Evolutionary conservation across 1,140 invertebrate genomes (phyloP), one percentile per base, ranked within the genome.

Genomic region (Pseudomyrmex gracilis): DNA sequence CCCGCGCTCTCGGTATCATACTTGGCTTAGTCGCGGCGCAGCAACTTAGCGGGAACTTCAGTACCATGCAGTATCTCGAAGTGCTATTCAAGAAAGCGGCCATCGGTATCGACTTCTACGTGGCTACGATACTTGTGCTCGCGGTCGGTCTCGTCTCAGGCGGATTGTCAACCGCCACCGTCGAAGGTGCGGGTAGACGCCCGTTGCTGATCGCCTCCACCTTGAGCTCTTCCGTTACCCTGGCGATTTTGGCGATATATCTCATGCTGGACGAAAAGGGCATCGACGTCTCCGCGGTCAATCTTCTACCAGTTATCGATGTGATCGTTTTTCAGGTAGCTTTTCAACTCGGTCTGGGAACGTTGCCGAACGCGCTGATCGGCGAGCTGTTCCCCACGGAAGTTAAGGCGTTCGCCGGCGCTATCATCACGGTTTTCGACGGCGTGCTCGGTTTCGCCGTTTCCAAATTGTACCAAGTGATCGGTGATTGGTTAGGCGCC

Each of bases 1-100:
- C 95, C 51, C 96, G 95, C 82, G 96, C 96, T 1, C 92, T 98
- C 8, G 92, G 96, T 1, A 96, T 98, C 57, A 94, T 96, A 20
- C 89, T 97, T 53, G 95, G 95, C 7, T 93, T 98, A 61, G 96
- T 97, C 84, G 93, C 96, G 1, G 96, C 97, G 4, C 97, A 98
- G 90, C 97, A 98, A 89, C 94, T 97, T 34, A 97, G 96, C 73
- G 97, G 97, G 0, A 97, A 97, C 66, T 97, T 97, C 77, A 97
- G 96, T 2, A 96, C 98, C 10, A 97, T 97, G 92, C 96, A 97
- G 47, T 98, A 97, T 86, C 94, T 97, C 0, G 96, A 97, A 57
- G 95, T 95, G 17, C 96, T 98, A 82, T 97, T 98, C 87, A 94
- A 95, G 9, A 92, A 94, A 63, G 95, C 96, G 2, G 95, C 96